These are phyloP conservation scores for Pocota personata DNA, from an alignment of 2,888 invertebrate genomes.

Conservation along the genomic window DNA sequence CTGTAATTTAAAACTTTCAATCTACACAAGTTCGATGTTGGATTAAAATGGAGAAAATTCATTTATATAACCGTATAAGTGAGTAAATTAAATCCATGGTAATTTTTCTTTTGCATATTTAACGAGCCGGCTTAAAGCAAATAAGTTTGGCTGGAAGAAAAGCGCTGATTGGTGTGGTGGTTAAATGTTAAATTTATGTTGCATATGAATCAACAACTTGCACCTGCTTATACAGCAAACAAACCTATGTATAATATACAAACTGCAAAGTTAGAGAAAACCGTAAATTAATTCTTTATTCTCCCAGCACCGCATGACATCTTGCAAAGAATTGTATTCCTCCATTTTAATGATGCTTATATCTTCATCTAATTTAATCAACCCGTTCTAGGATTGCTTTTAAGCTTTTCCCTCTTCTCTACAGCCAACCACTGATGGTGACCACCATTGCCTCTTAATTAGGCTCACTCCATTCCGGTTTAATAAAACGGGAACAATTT, in stretches of 20 bases:
- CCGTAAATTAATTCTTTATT: not conserved
- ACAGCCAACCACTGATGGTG: not conserved
- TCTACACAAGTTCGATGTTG: no score
- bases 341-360: not conserved
- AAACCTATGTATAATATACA: no score
- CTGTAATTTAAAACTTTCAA: no score
- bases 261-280: not conserved
- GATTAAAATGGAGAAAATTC: no score
- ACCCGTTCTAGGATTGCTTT: constrained; percentile 15
- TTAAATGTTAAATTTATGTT: constrained; percentile 16
- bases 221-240: not conserved
- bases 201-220: not conserved
- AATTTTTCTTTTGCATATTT: not conserved
- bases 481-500: not conserved
- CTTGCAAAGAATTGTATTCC: not conserved
- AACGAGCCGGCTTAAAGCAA: not conserved
- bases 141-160: not conserved
- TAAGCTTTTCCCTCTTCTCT: not conserved
- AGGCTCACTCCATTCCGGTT: constrained; percentile 9
- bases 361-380: constrained; percentile 32
- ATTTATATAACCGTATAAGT: no score
- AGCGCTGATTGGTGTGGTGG: not conserved
- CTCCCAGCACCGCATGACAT: not conserved
- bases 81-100: not conserved
- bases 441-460: constrained; percentile 16